Conservation (phyloP, 2,888 invertebrate species). For the Parnassius mnemosyne region DNA sequence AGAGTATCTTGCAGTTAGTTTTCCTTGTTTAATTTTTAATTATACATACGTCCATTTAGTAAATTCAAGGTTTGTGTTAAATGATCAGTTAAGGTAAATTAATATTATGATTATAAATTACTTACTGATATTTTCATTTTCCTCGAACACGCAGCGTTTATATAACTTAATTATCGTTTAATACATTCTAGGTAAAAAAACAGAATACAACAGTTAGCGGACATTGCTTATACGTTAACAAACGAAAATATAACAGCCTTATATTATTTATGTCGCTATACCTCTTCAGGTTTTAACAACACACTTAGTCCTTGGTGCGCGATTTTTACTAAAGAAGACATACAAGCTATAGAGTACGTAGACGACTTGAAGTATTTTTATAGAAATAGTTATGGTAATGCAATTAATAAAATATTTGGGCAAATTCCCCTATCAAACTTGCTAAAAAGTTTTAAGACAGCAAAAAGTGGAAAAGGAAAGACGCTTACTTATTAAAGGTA, state of each 20-base stretch:
- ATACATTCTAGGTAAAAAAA: conserved; percentile 54
- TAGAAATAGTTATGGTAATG: conserved; percentile 65
- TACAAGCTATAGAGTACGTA: conserved; percentile 86
- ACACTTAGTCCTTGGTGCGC: conserved; percentile 87
- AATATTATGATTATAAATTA: neutral
- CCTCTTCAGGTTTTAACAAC: conserved; percentile 80
- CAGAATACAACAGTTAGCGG: conserved; percentile 75
- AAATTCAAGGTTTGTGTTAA: too few relatives aligned
- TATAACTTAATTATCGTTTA: neutral
- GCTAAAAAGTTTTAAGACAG: conserved; percentile 73
- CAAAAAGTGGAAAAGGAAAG: conserved; percentile 50
- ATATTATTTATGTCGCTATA: conserved; percentile 89
- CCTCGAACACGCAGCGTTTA: neutral
- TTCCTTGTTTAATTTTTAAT: neutral
- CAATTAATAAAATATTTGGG: conserved; percentile 82
- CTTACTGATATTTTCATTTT: neutral
- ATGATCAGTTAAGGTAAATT: too few relatives aligned
- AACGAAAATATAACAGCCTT: conserved; percentile 81
- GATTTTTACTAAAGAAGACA: conserved; percentile 85
- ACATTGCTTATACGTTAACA: conserved; percentile 59
- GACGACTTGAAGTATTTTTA: conserved; percentile 88
- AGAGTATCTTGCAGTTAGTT: conserved; percentile 58
- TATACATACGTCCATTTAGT: neutral
- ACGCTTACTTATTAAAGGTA: conserved; percentile 64
- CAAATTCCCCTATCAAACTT: conserved; percentile 85